Percentiles rank a stretch among this genome's conserved stretches.
Evolutionary conservation across 2,797 vertebrate species (phyloP).

Genomic region (Alectoris magna): DNA sequence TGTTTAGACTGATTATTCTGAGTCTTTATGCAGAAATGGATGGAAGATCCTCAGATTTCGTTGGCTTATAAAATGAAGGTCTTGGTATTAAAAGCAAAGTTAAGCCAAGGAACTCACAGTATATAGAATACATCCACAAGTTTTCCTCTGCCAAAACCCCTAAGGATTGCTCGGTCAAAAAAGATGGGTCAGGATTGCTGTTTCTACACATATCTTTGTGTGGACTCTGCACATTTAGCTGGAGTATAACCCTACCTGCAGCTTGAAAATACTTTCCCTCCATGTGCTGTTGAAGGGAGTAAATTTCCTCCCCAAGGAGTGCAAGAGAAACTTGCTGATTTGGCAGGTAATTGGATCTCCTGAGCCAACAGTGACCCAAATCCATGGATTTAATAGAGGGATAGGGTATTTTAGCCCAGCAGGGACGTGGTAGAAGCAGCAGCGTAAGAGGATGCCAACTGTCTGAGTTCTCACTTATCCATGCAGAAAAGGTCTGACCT

Average conservation of each 20-base stretch:
- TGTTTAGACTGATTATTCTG: slow-evolving; percentile 14
- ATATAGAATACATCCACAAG: not conserved
- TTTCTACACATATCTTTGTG: not conserved
- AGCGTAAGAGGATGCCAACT: not conserved
- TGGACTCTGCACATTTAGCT: not conserved
- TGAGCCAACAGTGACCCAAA: not conserved
- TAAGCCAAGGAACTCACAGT: not conserved
- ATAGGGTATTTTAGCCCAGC: not conserved
- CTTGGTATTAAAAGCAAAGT: not conserved
- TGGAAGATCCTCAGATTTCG: not conserved
- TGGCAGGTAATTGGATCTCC: not conserved
- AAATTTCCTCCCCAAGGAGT: not conserved
- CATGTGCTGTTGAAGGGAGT: not conserved
- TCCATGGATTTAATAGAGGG: not conserved
- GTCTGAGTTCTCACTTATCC: not conserved
- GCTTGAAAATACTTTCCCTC: not conserved
- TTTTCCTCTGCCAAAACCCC: not conserved
- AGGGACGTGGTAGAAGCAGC: not conserved
- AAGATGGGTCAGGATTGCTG: accelerated
- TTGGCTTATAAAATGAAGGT: not conserved
- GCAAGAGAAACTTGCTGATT: not conserved
- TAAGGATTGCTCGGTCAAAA: not conserved
- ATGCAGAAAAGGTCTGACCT: not conserved
- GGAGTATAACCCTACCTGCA: not conserved
- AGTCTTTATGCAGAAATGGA: not conserved